phyloP scores from a whole-genome alignment of 2,797 vertebrate genomes.

The Eptatretus atami region DNA sequence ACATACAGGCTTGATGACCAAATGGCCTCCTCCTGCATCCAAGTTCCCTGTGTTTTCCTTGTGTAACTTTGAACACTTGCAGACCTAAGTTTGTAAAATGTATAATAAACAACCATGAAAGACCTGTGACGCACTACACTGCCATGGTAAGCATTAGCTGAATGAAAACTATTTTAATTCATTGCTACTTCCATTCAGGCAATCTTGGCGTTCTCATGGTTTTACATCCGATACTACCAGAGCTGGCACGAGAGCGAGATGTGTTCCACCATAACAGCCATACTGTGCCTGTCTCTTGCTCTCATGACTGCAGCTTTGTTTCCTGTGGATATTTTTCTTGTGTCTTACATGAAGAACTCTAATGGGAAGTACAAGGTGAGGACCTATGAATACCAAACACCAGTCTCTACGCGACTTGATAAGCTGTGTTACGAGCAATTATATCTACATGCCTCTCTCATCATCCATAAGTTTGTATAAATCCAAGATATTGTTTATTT shows the following conservation, averaged over 20 bases:
- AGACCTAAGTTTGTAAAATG: no score
- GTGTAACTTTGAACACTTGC: no score
- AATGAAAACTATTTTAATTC: no score
- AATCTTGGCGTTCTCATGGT: conserved; percentile 69
- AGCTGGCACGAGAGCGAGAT: conserved; percentile 86
- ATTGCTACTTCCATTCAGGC: conserved; percentile 17
- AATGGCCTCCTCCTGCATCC: no score
- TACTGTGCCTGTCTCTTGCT: conserved; percentile 61
- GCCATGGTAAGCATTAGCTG: no score
- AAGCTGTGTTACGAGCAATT: not conserved
- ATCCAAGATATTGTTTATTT: no score
- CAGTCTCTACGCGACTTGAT: not conserved
- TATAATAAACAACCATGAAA: no score
- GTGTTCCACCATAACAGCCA: conserved; percentile 73
- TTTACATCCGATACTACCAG: conserved; percentile 85
- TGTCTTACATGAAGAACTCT: conserved; percentile 78
- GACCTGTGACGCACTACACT: no score
- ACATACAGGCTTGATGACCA: no score
- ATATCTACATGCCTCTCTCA: not conserved
- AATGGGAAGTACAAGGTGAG: conserved; percentile 80
- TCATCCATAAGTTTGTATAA: not conserved
- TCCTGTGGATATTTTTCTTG: conserved; percentile 88
- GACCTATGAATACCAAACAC: not conserved
- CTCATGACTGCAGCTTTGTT: conserved; percentile 74
- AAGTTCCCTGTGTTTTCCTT: no score